A percentile compares a stretch with the other conserved stretches of the same genome.
These are phyloP conservation scores for Callimorpha dominula DNA, from an alignment of 2,888 invertebrate species.

Conservation along the genomic window DNA sequence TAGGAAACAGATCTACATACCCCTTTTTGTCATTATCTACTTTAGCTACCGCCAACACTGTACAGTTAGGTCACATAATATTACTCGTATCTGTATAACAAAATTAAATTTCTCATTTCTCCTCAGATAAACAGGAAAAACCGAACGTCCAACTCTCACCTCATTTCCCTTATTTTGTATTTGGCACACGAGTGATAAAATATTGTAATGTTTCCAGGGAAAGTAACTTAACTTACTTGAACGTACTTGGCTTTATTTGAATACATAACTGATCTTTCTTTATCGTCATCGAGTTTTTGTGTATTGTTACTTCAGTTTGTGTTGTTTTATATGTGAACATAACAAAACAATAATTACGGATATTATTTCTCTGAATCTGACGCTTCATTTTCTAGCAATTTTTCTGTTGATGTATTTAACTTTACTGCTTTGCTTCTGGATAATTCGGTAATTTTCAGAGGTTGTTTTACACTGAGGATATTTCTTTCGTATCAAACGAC, in stretches of 20 bases:
- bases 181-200: conserved; percentile 14
- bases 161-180: conserved; percentile 16
- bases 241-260: neutral
- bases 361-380: neutral
- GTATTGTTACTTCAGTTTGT: neutral
- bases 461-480: neutral
- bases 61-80: neutral
- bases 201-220: conserved; percentile 15
- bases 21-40: too few species aligned
- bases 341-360: neutral
- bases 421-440: neutral
- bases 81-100: neutral
- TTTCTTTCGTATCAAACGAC: neutral
- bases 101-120: neutral
- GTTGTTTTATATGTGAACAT: neutral
- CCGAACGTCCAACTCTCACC: conserved; percentile 18
- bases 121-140: conserved; percentile 9
- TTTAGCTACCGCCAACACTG: too few species aligned
- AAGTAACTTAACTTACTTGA: conserved; percentile 2
- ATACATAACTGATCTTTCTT: conserved; percentile 11
- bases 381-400: neutral
- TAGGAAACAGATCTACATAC: too few species aligned
- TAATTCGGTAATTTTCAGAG: neutral
- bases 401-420: neutral
- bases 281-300: neutral